Conservation (phyloP, 1,140 invertebrate species). For the Myzus persicae region DNA sequence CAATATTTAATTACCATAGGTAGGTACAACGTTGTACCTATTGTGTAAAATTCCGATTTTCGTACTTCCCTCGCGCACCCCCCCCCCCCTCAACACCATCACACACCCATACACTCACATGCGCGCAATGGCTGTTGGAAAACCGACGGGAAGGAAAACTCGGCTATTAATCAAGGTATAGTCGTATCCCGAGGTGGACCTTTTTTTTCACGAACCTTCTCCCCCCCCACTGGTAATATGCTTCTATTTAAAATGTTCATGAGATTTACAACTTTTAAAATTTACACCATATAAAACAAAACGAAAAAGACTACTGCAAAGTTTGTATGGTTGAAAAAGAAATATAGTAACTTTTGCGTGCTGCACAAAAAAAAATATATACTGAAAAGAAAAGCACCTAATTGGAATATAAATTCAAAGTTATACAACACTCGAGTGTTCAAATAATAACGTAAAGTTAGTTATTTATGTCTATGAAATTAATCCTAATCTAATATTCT, state of each 20-base stretch:
- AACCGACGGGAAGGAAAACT: slow-evolving; percentile 53
- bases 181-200: slow-evolving; percentile 17
- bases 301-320: slow-evolving; percentile 22
- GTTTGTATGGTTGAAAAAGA: background rate
- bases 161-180: slow-evolving; percentile 56
- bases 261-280: slow-evolving; percentile 48
- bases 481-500: slow-evolving; percentile 41
- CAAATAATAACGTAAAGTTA: slow-evolving; percentile 32
- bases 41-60: slow-evolving; percentile 54
- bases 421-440: slow-evolving; percentile 17
- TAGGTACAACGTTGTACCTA: slow-evolving; percentile 32
- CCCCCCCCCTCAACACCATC: too few species aligned
- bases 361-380: background rate
- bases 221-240: background rate
- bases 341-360: slow-evolving; percentile 25
- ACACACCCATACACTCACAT: background rate
- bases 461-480: slow-evolving; percentile 15
- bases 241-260: slow-evolving; percentile 47
- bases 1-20: slow-evolving; percentile 56
- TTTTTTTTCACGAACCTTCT: slow-evolving; percentile 30
- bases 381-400: slow-evolving; percentile 7
- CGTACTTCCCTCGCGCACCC: background rate
- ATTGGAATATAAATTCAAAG: slow-evolving; percentile 53
- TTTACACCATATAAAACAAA: slow-evolving; percentile 39
- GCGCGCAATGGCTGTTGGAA: background rate